These are phyloP conservation scores for Venturia canescens DNA, from an alignment of 1,140 invertebrate species.

Conservation along the genomic window DNA sequence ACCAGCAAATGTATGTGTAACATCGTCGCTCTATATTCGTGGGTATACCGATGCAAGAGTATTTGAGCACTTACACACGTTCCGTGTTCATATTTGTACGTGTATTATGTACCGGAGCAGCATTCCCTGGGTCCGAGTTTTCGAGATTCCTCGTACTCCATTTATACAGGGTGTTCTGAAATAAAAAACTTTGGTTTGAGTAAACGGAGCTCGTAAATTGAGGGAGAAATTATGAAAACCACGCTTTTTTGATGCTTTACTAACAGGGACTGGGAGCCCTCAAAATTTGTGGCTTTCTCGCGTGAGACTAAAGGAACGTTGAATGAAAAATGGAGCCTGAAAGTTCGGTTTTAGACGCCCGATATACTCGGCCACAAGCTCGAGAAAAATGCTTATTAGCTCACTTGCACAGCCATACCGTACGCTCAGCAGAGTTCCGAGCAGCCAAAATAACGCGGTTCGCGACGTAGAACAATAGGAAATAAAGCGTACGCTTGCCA, in stretches of 20 bases:
- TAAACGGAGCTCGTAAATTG: neutral
- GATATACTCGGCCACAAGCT: neutral
- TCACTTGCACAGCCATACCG: neutral
- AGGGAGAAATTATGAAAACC: no score
- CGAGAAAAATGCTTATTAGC: slow-evolving; percentile 1
- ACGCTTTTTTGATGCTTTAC: no score
- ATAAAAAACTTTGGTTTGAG: neutral
- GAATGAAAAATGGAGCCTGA: no score
- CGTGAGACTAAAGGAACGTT: no score
- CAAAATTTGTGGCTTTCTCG: no score
- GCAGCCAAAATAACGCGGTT: slow-evolving; percentile 60
- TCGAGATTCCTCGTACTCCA: neutral
- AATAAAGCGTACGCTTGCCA: slow-evolving; percentile 71
- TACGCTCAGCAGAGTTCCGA: slow-evolving; percentile 14
- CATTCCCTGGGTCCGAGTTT: neutral
- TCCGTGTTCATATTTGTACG: neutral
- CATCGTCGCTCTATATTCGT: no score
- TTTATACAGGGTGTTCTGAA: neutral
- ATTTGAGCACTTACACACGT: neutral
- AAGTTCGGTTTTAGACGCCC: no score
- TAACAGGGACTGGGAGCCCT: no score
- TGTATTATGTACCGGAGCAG: neutral
- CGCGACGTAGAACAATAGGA: slow-evolving; percentile 64
- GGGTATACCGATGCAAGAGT: no score
- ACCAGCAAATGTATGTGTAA: neutral